Evolutionary conservation across 92 coral and sea anemone species (phyloP).

Genomic region (Micromussa lordhowensis): DNA sequence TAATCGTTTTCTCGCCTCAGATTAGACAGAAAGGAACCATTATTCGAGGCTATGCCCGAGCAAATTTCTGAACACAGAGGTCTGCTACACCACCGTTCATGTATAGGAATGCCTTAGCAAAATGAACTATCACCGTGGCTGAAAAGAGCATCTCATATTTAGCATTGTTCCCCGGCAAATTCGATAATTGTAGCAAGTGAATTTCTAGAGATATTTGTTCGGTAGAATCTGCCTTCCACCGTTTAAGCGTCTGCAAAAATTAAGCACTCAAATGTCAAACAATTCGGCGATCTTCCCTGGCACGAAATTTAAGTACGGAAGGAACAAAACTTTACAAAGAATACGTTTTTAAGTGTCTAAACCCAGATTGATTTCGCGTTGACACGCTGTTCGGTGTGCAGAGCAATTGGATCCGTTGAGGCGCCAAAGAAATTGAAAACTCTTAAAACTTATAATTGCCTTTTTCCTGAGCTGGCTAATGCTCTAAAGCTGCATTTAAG

Average conservation of each 20-base stretch:
- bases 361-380: neutral
- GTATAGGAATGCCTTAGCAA: neutral
- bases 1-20: too few species aligned
- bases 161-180: neutral
- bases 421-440: constrained; percentile 33
- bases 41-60: neutral
- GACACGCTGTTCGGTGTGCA: neutral
- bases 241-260: neutral
- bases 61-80: neutral
- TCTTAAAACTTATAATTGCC: constrained; percentile 3
- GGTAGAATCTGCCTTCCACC: neutral
- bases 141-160: neutral
- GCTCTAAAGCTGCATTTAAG: neutral
- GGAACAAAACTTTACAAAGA: constrained; percentile 1
- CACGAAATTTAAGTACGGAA: neutral
- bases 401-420: neutral
- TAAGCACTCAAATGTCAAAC: neutral
- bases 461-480: constrained; percentile 7
- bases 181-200: neutral
- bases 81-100: neutral
- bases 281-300: neutral
- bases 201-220: neutral
- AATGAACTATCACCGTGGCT: neutral
- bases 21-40: too few species aligned
- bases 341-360: neutral